Evolutionary conservation across 1,140 invertebrate species (phyloP), one percentile per base, ranked within the genome.

Genomic region (Eurosta solidaginis): DNA sequence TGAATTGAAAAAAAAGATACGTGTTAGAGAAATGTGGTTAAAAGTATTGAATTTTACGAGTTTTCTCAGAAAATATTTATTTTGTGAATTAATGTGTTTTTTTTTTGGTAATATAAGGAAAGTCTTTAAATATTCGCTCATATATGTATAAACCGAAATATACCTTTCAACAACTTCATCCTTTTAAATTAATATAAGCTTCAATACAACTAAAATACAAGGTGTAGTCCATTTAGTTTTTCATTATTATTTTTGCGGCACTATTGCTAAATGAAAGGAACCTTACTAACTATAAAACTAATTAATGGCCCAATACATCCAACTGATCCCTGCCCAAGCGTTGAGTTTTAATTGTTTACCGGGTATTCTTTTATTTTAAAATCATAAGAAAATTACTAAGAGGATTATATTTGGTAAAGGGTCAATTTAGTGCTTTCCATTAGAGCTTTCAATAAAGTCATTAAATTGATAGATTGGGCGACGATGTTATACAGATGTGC

Each of bases 381-480:
- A 54, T 25, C 50, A 54, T 25, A 54, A 54, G 25, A 29, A 25
- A 54, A 54, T 20, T 54, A 20, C 22, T 27, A 25, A 17, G 2
- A 49, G 22, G n/a, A 17, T 49, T 9, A 17, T 5, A 5, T 20
- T 68, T 17, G 59, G 17, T 14, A 68, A 68, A 44, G 42, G 42
- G 59, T 17, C 6, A 68, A 68, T 68, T n/a, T 68, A 54, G n/a
- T n/a, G n/a, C n/a, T 68, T 68, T 10, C 33, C 59, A 68, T 40
- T 68, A 68, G 10, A 20, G 33, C 17, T 68, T 68, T 68, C 59
- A 68, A 68, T 68, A 68, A 68, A 68, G 59, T 68, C 59, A 68
- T 68, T 68, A 68, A 68, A 68, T 68, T 68, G 59, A 40, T 40
- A 68, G 40, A 68, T 68, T 68, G 59, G 33, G 6, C 6, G 27